Evolutionary conservation across 2,797 vertebrate species (phyloP).

Genomic region (Sebastes taczanowskii): DNA sequence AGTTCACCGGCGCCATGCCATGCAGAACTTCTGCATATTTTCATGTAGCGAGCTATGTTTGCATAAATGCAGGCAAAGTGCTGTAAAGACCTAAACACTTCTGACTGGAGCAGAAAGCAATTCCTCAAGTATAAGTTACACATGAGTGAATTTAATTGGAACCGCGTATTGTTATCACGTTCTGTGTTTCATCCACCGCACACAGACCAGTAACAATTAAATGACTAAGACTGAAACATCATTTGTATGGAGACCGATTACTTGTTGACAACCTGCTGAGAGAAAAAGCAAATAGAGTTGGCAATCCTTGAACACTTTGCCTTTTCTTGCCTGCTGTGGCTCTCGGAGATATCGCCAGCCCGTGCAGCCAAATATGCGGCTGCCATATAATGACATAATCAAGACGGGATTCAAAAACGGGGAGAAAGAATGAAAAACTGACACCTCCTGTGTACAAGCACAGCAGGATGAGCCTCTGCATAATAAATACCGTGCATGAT

Average conservation of each 20-base stretch:
- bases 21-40: slow-evolving; percentile 31
- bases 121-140: slow-evolving; percentile 82
- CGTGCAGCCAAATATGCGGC: slow-evolving; percentile 40
- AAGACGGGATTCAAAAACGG: slow-evolving; percentile 59
- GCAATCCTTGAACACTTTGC: slow-evolving; percentile 59
- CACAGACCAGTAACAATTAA: slow-evolving; percentile 79
- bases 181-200: slow-evolving; percentile 76
- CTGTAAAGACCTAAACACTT: slow-evolving; percentile 61
- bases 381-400: slow-evolving; percentile 72
- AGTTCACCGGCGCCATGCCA: slow-evolving; percentile 13
- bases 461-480: slow-evolving; percentile 29
- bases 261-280: slow-evolving; percentile 78
- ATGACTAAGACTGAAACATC: slow-evolving; percentile 76
- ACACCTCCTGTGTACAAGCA: slow-evolving; percentile 52
- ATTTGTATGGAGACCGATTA: slow-evolving; percentile 79
- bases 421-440: slow-evolving; percentile 44
- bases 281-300: slow-evolving; percentile 70
- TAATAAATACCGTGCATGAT: slow-evolving; percentile 48
- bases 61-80: slow-evolving; percentile 54
- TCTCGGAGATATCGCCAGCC: slow-evolving; percentile 55
- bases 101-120: slow-evolving; percentile 76
- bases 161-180: slow-evolving; percentile 79
- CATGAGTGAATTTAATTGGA: slow-evolving; percentile 84
- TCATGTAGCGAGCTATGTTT: slow-evolving; percentile 40
- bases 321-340: slow-evolving; percentile 48